Base-by-base conservation (phyloP, 2,113 vertebrate species). In the Acrocephalus kingi region DNA sequence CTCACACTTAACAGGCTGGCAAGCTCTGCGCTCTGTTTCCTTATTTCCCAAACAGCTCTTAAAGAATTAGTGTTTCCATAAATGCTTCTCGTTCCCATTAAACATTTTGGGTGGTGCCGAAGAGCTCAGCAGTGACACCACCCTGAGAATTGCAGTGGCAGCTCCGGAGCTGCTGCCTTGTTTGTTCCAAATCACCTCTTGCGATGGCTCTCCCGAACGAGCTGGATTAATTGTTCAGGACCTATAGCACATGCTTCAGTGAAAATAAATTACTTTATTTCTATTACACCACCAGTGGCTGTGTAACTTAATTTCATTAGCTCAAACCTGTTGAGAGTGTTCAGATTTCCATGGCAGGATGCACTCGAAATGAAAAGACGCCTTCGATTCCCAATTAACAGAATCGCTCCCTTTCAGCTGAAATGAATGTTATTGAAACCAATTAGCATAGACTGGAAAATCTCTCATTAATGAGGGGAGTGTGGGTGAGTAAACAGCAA, bases 391-490 rank as follows among this genome's bases (percentile, higher is more conserved):
- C 98, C 99, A 99, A 99, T 99, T 99, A 99, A 99, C 98, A 97
- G 99, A 98, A 99, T 99, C 98, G 94, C 98, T 99, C 99, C 98
- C 99, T 99, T 99, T 99, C 99, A 99, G 99, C 99, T 97, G 98
- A 99, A 99, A 99, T 99, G 99, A 99, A 99, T 99, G 99, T 99
- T 99, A 99, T 99, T 99, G 99, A 99, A 99, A 99, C 98, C 99
- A 99, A 99, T 99, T 99, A 99, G 99, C 99, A 99, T 98, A 98
- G 99, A 99, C 99, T 99, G 99, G 99, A 99, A 99, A 99, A 99
- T 98, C 99, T 99, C 99, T 99, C 99, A 97, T 99, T 99, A 99
- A 99, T 98, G 99, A 99, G 99, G 99, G 99, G 99, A 99, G 99
- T 98, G 99, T 98, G 99, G 99, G 99, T 99, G 99, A 99, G 99